Conservation (phyloP, 2,113 vertebrate species). For the Oreochromis spilurus region DNA sequence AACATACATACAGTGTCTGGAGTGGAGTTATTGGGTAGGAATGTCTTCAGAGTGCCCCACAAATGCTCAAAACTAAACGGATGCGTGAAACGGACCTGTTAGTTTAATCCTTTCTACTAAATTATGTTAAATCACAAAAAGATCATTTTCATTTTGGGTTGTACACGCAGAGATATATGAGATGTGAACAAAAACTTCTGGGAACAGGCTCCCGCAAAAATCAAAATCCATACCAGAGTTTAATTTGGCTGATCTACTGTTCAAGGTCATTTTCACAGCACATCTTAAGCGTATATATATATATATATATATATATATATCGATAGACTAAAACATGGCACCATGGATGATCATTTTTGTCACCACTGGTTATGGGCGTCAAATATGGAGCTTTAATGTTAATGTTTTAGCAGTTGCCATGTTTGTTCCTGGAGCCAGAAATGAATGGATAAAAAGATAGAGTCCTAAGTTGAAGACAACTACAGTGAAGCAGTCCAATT, state of each 20-base stretch:
- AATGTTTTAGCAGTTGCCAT: neutral
- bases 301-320: neutral
- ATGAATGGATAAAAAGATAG: neutral
- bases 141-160: constrained; percentile 41
- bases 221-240: neutral
- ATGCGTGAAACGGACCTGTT: neutral
- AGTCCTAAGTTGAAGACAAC: neutral
- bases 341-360: neutral
- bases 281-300: neutral
- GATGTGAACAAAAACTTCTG: neutral
- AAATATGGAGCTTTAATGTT: neutral
- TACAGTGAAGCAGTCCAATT: neutral
- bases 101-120: neutral
- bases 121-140: constrained; percentile 46
- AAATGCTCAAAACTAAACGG: neutral
- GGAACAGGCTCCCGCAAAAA: neutral
- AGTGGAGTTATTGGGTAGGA: neutral
- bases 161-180: constrained; percentile 21
- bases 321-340: neutral
- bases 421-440: neutral
- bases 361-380: neutral
- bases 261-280: neutral
- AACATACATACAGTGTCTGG: neutral
- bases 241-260: neutral
- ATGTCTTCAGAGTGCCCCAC: neutral